These are phyloP conservation scores for Carassius gibelio DNA, from an alignment of 2,113 vertebrate species.

Conservation along the genomic window DNA sequence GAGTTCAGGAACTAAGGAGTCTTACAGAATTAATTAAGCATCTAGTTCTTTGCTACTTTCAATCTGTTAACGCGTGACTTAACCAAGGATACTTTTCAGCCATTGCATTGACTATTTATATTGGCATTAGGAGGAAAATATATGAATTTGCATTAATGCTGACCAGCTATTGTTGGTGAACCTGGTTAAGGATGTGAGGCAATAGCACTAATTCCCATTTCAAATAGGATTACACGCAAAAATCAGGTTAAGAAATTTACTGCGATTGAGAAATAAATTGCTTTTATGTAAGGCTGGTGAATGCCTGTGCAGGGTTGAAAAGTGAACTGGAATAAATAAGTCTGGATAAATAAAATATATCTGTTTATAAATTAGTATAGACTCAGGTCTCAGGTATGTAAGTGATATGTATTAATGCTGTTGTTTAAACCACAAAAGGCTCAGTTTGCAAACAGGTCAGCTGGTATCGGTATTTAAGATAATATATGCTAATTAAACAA, in stretches of 20 bases:
- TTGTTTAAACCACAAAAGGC: neutral
- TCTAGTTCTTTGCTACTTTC: neutral
- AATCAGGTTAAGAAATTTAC: neutral
- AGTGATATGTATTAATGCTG: too few relatives aligned
- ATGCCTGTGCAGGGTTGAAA: neutral
- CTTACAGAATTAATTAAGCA: neutral
- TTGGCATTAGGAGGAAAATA: neutral
- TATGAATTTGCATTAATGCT: neutral
- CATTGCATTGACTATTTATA: neutral
- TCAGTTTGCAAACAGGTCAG: neutral
- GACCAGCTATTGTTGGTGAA: neutral
- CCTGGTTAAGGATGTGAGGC: neutral
- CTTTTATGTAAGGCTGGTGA: neutral
- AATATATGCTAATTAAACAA: neutral
- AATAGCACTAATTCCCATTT: neutral
- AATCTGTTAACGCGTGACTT: neutral
- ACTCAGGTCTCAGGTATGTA: too few relatives aligned
- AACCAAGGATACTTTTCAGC: neutral
- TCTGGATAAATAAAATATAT: neutral
- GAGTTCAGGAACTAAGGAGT: neutral
- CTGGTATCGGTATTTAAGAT: neutral
- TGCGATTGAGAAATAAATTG: neutral
- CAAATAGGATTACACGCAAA: conserved; percentile 17
- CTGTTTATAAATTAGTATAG: too few relatives aligned
- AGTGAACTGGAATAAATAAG: neutral